Conservation (phyloP, 2,113 vertebrate genomes). For the Neodontobutis hainanensis region DNA sequence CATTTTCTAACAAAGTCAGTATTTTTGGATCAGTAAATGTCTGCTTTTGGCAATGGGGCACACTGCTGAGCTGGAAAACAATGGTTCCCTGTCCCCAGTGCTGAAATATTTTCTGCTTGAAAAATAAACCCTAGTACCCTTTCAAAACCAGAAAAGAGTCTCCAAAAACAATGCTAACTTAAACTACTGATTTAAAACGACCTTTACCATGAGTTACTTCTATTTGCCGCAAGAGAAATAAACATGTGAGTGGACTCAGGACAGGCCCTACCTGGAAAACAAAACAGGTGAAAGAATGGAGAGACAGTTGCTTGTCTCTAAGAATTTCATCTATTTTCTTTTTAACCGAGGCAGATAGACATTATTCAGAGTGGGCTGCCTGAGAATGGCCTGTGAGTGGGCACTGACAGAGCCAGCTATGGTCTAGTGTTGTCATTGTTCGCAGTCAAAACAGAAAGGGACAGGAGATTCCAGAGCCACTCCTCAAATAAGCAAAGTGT, state of each 20-base stretch:
- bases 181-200: no score
- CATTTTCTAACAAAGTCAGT: no score
- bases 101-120: constrained; percentile 8
- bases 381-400: constrained; percentile 38
- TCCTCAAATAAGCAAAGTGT: constrained; percentile 66
- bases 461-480: constrained; percentile 54
- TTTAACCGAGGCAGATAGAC: constrained; percentile 42
- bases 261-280: constrained; percentile 57
- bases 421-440: constrained; percentile 1
- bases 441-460: constrained; percentile 48
- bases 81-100: constrained; percentile 15
- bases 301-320: constrained; percentile 25
- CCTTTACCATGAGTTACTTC: no score
- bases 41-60: constrained; percentile 23
- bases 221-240: no score
- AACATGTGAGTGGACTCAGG: neutral
- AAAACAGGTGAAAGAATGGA: constrained; percentile 57
- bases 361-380: constrained; percentile 16
- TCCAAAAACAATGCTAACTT: neutral
- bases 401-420: constrained; percentile 37
- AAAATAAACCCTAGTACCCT: constrained; percentile 34
- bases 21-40: constrained; percentile 17
- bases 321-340: constrained; percentile 61
- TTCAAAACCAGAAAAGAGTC: neutral
- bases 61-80: constrained; percentile 21